A percentile compares a stretch with the other conserved stretches of the same genome.
phyloP scores from a whole-genome alignment of 2,888 invertebrate genomes.

The Nymphalis c-album region DNA sequence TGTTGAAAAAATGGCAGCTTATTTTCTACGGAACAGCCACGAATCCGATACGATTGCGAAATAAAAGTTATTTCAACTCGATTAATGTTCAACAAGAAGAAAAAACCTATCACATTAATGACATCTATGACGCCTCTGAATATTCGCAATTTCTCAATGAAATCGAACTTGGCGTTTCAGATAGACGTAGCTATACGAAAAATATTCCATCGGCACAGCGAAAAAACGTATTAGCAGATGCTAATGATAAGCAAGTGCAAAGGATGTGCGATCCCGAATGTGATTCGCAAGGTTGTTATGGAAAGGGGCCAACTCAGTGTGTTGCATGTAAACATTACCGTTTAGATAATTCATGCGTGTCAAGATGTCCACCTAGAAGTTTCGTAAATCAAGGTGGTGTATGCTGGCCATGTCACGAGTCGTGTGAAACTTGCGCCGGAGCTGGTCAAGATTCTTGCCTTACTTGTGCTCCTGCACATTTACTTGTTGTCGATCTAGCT shows the following conservation, averaged over 20 bases:
- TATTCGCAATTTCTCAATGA: slow-evolving; percentile 81
- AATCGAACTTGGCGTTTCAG: slow-evolving; percentile 77
- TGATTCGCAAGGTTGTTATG: slow-evolving; percentile 89
- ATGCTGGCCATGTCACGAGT: slow-evolving; percentile 93
- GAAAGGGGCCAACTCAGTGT: slow-evolving; percentile 91
- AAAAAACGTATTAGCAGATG: slow-evolving; percentile 83
- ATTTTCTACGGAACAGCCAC: slow-evolving; percentile 96
- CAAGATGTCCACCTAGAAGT: slow-evolving; percentile 90
- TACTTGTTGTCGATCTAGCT: slow-evolving; percentile 90
- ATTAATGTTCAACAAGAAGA: slow-evolving; percentile 68
- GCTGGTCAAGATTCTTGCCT: slow-evolving; percentile 93
- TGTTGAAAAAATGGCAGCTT: slow-evolving; percentile 96
- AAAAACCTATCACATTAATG: slow-evolving; percentile 84
- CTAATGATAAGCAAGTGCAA: slow-evolving; percentile 82
- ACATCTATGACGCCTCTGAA: slow-evolving; percentile 82
- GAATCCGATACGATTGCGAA: slow-evolving; percentile 89
- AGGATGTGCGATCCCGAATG: slow-evolving; percentile 92
- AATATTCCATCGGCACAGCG: slow-evolving; percentile 83
- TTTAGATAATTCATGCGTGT: slow-evolving; percentile 92
- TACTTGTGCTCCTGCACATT: slow-evolving; percentile 91
- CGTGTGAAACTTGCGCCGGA: slow-evolving; percentile 93
- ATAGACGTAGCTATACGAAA: slow-evolving; percentile 85
- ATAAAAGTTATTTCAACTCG: slow-evolving; percentile 77
- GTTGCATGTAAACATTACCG: slow-evolving; percentile 91
- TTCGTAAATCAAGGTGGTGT: slow-evolving; percentile 90